Percentiles rank a stretch among this genome's conserved stretches.
Evolutionary conservation across 2,888 invertebrate species (phyloP).

Genomic region (Phoenoteleia sp.): DNA sequence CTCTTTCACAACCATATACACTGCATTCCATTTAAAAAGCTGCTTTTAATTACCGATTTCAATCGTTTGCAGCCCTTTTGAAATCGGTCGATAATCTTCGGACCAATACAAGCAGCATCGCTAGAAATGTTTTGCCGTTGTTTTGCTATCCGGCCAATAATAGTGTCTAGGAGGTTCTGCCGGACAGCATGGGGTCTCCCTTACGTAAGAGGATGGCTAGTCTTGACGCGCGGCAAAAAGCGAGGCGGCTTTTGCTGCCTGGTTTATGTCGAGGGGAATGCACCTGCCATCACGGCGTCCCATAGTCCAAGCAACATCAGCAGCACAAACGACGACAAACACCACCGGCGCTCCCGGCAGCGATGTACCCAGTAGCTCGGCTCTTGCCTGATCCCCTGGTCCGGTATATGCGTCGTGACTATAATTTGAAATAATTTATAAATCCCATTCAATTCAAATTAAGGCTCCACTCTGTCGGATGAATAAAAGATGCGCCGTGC

Average conservation of each 20-base stretch:
- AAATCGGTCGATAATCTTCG: slow-evolving; percentile 6
- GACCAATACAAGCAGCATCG: slow-evolving; percentile 33
- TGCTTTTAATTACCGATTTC: too few relatives aligned
- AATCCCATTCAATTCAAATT: slow-evolving; percentile 87
- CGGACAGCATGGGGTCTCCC: slow-evolving; percentile 49
- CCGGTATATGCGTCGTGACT: slow-evolving; percentile 84
- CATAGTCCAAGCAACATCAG: slow-evolving; percentile 57
- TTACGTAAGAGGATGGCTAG: slow-evolving; percentile 68
- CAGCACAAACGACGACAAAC: slow-evolving; percentile 62
- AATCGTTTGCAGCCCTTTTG: too few relatives aligned
- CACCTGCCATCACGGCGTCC: slow-evolving; percentile 72
- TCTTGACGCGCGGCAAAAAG: slow-evolving; percentile 57
- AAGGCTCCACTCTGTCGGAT: slow-evolving; percentile 87
- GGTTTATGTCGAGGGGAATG: slow-evolving; percentile 75
- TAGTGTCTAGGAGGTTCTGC: slow-evolving; percentile 33
- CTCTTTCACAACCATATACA: too few relatives aligned
- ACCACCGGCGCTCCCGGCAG: slow-evolving; percentile 33
- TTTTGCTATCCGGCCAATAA: slow-evolving; percentile 46
- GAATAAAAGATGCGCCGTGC: slow-evolving; percentile 85
- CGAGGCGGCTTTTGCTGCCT: slow-evolving; percentile 37
- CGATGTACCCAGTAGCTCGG: slow-evolving; percentile 65
- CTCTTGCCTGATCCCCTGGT: slow-evolving; percentile 53
- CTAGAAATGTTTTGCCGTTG: not conserved
- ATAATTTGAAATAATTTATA: slow-evolving; percentile 87
- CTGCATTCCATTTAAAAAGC: too few relatives aligned